A percentile compares a stretch with the other conserved stretches of the same genome.
Conservation (phyloP, 1,140 invertebrate species). For the Heliothis virescens region DNA sequence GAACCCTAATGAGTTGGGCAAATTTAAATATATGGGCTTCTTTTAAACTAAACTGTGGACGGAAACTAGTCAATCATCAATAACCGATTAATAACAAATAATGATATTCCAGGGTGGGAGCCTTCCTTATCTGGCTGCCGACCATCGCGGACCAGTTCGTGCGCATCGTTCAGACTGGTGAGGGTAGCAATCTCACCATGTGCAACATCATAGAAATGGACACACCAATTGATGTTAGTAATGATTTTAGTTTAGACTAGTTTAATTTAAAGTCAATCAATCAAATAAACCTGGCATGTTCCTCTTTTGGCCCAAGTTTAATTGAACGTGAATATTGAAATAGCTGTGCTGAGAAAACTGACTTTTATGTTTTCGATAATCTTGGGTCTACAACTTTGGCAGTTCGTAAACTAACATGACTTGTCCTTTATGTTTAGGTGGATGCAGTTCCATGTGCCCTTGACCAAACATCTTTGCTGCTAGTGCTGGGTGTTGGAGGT, state of each 20-base stretch:
- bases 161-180: conserved; percentile 64
- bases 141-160: conserved; percentile 72
- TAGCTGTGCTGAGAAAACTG: no score
- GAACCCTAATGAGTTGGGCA: no score
- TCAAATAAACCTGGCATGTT: no score
- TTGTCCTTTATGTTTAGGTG: conserved; percentile 52
- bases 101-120: conserved; percentile 61
- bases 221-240: conserved; percentile 60
- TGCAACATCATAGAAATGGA: conserved; percentile 23
- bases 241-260: no score
- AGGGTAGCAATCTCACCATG: conserved; percentile 62
- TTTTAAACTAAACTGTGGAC: background rate
- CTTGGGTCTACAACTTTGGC: no score
- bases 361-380: no score
- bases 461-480: conserved; percentile 58
- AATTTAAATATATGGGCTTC: no score
- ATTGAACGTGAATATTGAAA: no score
- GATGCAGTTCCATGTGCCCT: conserved; percentile 63
- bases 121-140: conserved; percentile 75
- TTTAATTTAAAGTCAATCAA: no score
- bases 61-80: background rate
- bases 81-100: no score
- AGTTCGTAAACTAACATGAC: background rate
- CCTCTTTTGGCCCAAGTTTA: no score
- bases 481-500: conserved; percentile 59